These are phyloP conservation scores for Calliopum simillimum DNA, from an alignment of 2,888 invertebrate genomes.

Conservation along the genomic window DNA sequence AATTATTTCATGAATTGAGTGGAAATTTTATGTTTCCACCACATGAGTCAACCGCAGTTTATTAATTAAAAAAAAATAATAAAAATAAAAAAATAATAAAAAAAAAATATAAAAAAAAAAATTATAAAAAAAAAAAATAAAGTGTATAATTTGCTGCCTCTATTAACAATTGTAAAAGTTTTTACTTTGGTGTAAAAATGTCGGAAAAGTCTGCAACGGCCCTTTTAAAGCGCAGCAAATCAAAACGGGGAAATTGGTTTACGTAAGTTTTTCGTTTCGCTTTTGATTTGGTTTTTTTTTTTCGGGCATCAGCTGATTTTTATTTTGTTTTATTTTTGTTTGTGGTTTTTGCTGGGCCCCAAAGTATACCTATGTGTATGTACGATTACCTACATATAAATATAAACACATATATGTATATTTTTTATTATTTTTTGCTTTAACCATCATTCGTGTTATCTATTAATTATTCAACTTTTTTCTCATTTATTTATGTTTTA, in stretches of 20 bases:
- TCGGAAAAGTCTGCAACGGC: constrained; percentile 12
- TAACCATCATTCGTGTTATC: too few relatives aligned
- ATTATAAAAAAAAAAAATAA: neutral
- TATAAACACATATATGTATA: too few relatives aligned
- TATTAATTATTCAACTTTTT: neutral
- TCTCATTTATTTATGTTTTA: neutral
- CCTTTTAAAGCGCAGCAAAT: constrained; percentile 54
- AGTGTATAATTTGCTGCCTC: neutral
- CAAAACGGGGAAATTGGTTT: constrained; percentile 66
- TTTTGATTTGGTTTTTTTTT: constrained; percentile 32
- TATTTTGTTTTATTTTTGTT: constrained; percentile 2
- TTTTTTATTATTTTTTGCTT: too few relatives aligned
- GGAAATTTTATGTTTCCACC: too few relatives aligned
- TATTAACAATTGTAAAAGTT: neutral
- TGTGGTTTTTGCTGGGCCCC: neutral
- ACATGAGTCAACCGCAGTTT: too few relatives aligned
- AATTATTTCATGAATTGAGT: too few relatives aligned
- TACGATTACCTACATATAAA: too few relatives aligned
- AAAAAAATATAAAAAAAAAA: neutral
- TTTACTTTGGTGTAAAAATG: constrained; percentile 4
- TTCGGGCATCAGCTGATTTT: neutral
- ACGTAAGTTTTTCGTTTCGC: constrained; percentile 61
- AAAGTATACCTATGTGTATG: neutral
- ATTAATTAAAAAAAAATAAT: too few relatives aligned
- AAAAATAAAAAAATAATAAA: neutral